Base-by-base conservation (phyloP, 2,888 invertebrate genomes). In the Archips xylosteana region DNA sequence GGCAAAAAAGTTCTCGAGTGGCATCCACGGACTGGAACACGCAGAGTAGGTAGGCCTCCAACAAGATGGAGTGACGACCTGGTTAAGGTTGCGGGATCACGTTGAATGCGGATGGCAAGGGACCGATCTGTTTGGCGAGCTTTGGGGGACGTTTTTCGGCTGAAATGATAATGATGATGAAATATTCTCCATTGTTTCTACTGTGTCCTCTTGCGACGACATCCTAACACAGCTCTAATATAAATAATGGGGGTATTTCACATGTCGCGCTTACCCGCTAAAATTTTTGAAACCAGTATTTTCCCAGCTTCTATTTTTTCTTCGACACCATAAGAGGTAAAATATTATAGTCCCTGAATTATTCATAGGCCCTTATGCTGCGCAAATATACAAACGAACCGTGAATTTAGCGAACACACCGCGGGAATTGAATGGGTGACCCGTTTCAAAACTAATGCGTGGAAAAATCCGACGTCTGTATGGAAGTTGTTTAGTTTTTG, bases 311-410 rank as follows among this genome's bases (percentile, higher is more conserved):
- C 70, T 78, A 79, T 82, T 81, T 79, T 83, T 79, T 83, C 77
- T 75, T 73, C 76, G 76, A 81, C 81, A 78, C 80, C 81, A 82
- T 83, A 85, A 85, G 86, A 87, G 85, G 85, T 85, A 84, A 82
- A 85, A 83, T 81, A 79, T 81, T 81, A 79, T 81, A 80, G 78
- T 79, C 77, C 76, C 79, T 90, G 89, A 90, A 90, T 91, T 81
- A 90, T 90, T 87, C 86, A 91, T 88, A 82, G 78, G 79, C 79
- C 81, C 83, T 84, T 83, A 83, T 83, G 83, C 82, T 83, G 81
- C 78, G 74, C 81, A 84, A 88, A 87, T 85, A 84, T 80, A 79
- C 83, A 88, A 90, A 90, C 89, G 89, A 90, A 90, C 87, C 85
- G 87, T 83, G 80, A 86, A 85, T 83, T 82, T 81, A 62, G 74